Evolutionary conservation across 2,888 invertebrate species (phyloP), one percentile per base, ranked within the genome.

Genomic region (Hyposoter didymator): DNA sequence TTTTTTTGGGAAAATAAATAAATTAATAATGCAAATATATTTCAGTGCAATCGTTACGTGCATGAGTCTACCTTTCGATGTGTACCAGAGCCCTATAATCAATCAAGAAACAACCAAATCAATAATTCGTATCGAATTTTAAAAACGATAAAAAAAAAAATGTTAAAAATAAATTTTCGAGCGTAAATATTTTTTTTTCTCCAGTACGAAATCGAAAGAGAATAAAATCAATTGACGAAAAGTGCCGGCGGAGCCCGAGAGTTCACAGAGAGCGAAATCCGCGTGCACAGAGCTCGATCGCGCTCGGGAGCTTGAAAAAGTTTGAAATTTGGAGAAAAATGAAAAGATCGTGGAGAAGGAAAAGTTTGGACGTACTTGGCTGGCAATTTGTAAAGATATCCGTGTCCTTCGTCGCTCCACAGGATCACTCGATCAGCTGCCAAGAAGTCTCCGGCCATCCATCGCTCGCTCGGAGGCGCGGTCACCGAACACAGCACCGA

Each of bases 351-450:
- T 8, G 6, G 28, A 8, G 4, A 47, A 45, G 14, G 12, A 6
- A 28, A 4, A 43, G 28, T 59, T 19, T 75, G 22, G 10, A 93
- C 97, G 96, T 96, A 99, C 98, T 99, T 99, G 90, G 98, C 97
- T 0, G 99, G 99, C 89, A 99, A 95, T 94, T 97, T 98, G 95
- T 98, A 99, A 75, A 99, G 95, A 94, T 99, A 99, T 74, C 98
- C 99, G 92, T 98, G 98, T 84, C 99, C 99, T 91, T 98, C 98
- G 73, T 98, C 98, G 73, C 98, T 99, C 97, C 99, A 99, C 12
- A 99, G 96, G 74, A 99, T 96, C 0, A 99, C 98, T 62, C 98
- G 95, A 93, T 99, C 99, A 0, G 98, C 97, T 0, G 98, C 96
- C 32, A 99, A 95, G 92, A 99, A 99, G 93, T 99, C 98, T 0